Percentiles rank a stretch among this genome's conserved stretches.
Evolutionary conservation across 2,113 vertebrate genomes (phyloP).

Genomic region (Apaloderma vittatum): DNA sequence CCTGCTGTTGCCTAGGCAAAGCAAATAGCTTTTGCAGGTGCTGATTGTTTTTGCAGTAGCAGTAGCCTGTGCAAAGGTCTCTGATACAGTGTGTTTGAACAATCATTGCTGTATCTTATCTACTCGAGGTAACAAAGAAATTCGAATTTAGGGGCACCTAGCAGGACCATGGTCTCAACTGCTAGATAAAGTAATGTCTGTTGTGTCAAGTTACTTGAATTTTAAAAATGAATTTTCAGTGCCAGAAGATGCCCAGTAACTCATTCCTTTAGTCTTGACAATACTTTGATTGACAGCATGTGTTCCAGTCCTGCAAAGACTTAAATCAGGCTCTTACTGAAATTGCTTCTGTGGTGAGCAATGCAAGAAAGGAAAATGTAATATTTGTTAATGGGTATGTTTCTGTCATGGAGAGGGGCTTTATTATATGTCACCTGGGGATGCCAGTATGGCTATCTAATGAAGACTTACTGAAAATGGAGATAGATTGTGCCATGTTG

Average conservation of each 20-base stretch:
- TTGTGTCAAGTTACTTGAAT: not conserved
- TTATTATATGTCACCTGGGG: slow-evolving; percentile 52
- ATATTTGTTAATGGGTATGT: slow-evolving; percentile 52
- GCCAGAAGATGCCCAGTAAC: not conserved
- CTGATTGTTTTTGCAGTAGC: slow-evolving; percentile 37
- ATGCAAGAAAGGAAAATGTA: slow-evolving; percentile 57
- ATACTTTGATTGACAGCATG: not conserved
- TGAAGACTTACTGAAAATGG: slow-evolving; percentile 54
- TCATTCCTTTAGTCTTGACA: slow-evolving; percentile 19
- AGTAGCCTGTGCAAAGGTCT: slow-evolving; percentile 57
- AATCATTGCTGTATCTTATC: slow-evolving; percentile 61
- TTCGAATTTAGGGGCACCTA: slow-evolving; percentile 32
- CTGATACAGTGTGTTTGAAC: slow-evolving; percentile 61
- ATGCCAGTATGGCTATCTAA: slow-evolving; percentile 14
- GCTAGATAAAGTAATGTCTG: not conserved
- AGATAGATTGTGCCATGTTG: slow-evolving; percentile 44
- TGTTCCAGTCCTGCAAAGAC: slow-evolving; percentile 1
- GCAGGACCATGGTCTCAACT: not conserved
- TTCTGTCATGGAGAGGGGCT: slow-evolving; percentile 46
- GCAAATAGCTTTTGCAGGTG: slow-evolving; percentile 38
- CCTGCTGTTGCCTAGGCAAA: slow-evolving; percentile 44
- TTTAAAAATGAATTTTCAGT: not conserved
- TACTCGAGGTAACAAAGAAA: slow-evolving; percentile 33
- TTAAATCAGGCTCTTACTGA: slow-evolving; percentile 43
- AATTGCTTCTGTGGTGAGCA: slow-evolving; percentile 63